Evolutionary conservation across 30 jellyfish, hydroid and myxozoan genomes (phyloP).

Genomic region (Sanderia malayensis): DNA sequence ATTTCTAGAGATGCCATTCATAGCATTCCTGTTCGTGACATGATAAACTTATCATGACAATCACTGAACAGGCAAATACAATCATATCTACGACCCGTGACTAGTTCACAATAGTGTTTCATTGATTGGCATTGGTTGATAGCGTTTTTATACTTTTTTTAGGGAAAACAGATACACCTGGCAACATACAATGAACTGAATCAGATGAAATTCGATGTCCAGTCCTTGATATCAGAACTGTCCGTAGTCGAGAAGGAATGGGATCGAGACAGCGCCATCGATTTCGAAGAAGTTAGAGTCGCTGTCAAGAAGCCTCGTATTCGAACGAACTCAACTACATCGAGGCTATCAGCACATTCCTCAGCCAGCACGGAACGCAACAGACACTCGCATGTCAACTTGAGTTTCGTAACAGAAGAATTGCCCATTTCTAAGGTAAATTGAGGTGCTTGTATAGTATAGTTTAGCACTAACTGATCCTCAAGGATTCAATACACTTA

Average conservation of each 20-base stretch:
- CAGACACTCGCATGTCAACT: neutral
- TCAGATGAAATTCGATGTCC: slow-evolving; percentile 19
- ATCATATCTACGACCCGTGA: too few species aligned
- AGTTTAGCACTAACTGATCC: too few species aligned
- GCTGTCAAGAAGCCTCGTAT: slow-evolving; percentile 18
- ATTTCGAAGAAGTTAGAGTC: slow-evolving; percentile 43
- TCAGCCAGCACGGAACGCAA: neutral
- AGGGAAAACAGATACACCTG: slow-evolving; percentile 23
- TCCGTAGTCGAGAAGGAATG: slow-evolving; percentile 49
- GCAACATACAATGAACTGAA: slow-evolving; percentile 33
- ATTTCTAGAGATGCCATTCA: too few species aligned
- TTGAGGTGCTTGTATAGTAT: too few species aligned
- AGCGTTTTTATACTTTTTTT: too few species aligned
- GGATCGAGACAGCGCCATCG: slow-evolving; percentile 36
- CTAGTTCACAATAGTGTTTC: too few species aligned
- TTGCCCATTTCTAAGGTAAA: neutral
- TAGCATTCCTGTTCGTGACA: too few species aligned
- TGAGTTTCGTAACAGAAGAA: neutral
- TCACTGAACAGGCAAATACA: too few species aligned
- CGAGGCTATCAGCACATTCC: neutral
- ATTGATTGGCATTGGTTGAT: too few species aligned
- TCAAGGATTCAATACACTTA: too few species aligned
- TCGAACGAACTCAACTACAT: neutral
- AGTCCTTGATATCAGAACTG: slow-evolving; percentile 21
- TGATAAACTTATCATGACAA: too few species aligned